These are phyloP conservation scores for Sycophila sp. DNA, from an alignment of 1,140 invertebrate species.

Conservation along the genomic window DNA sequence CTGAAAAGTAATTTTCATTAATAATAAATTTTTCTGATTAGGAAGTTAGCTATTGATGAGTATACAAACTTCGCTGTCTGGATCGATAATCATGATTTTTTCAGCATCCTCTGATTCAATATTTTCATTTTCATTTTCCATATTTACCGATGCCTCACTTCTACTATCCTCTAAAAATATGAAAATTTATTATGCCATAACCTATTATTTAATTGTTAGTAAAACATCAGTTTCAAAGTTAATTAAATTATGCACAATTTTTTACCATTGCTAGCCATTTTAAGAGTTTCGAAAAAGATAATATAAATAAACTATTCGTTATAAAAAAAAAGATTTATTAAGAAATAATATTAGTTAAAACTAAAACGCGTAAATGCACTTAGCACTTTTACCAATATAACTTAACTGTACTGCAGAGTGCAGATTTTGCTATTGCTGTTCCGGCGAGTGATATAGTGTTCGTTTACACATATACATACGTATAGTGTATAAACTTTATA, in stretches of 20 bases:
- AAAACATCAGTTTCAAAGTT: not conserved
- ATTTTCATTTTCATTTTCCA: conserved; percentile 45
- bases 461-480: too few relatives aligned
- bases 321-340: too few relatives aligned
- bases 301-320: too few relatives aligned
- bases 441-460: too few relatives aligned
- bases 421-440: too few relatives aligned
- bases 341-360: too few relatives aligned
- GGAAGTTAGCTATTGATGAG: not conserved
- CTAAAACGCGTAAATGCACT: too few relatives aligned
- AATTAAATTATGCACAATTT: not conserved
- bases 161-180: conserved; percentile 33
- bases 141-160: not conserved
- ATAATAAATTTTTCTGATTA: not conserved
- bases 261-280: conserved; percentile 24
- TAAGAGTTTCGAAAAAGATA: too few relatives aligned
- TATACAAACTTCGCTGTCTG: conserved; percentile 54
- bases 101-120: conserved; percentile 51
- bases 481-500: too few relatives aligned
- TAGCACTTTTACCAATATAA: too few relatives aligned
- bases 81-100: conserved; percentile 61
- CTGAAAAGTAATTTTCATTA: conserved; percentile 49
- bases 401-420: too few relatives aligned
- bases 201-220: not conserved
- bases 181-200: not conserved